Conservation (phyloP, 53 echinoderm and acorn worm genomes). For the Echinarachnius parma region DNA sequence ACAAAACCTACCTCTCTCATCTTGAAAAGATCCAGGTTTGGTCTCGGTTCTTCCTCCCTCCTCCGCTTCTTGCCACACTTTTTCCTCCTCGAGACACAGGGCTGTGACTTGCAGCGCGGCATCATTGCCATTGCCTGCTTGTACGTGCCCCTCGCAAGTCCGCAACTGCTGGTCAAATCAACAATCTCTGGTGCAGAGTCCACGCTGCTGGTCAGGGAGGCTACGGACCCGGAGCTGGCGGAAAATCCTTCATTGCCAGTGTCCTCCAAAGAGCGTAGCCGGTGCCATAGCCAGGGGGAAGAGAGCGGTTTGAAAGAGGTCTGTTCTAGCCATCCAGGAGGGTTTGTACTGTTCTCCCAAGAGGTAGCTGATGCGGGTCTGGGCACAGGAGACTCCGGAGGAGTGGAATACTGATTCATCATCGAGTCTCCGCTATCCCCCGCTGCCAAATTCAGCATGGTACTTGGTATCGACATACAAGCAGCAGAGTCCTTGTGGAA, state of each 20-base stretch:
- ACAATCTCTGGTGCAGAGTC: slow-evolving; percentile 61
- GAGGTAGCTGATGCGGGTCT: slow-evolving; percentile 93
- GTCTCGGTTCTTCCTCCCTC: slow-evolving; percentile 83
- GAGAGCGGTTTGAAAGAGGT: slow-evolving; percentile 75
- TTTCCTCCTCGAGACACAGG: slow-evolving; percentile 80
- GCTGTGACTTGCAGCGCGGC: slow-evolving; percentile 88
- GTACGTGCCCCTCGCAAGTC: slow-evolving; percentile 40
- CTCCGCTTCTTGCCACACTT: slow-evolving; percentile 84
- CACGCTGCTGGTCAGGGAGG: slow-evolving; percentile 64
- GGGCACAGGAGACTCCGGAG: slow-evolving; percentile 96
- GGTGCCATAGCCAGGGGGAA: slow-evolving; percentile 64
- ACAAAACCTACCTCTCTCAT: slow-evolving; percentile 92
- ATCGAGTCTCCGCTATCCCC: slow-evolving; percentile 39
- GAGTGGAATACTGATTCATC: slow-evolving; percentile 90
- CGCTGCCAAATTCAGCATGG: slow-evolving; percentile 48
- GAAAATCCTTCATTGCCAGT: slow-evolving; percentile 57
- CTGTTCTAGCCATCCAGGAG: slow-evolving; percentile 87
- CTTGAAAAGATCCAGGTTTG: slow-evolving; percentile 92
- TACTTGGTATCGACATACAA: slow-evolving; percentile 58
- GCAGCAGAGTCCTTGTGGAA: slow-evolving; percentile 38
- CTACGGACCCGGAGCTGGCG: slow-evolving; percentile 89
- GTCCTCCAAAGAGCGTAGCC: slow-evolving; percentile 69
- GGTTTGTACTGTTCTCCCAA: slow-evolving; percentile 73
- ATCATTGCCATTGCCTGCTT: slow-evolving; percentile 54
- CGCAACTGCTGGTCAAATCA: slow-evolving; percentile 47